Conservation (phyloP, 2,888 invertebrate species). For the Panorpa germanica region DNA sequence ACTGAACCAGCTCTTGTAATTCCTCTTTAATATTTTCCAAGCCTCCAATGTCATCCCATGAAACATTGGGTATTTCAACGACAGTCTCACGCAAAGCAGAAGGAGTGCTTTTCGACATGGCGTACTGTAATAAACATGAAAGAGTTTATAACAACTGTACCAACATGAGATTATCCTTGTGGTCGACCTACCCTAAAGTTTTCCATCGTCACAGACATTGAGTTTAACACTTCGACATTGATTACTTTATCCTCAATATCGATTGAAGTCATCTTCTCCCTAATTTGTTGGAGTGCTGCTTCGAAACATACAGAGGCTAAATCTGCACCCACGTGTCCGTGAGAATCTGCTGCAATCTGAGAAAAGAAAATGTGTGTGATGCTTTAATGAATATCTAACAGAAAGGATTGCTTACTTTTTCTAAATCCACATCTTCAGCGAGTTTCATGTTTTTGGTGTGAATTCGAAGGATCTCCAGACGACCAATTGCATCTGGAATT, state of each 20-base stretch:
- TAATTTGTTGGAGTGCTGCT: constrained; percentile 37
- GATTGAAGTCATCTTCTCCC: constrained; percentile 41
- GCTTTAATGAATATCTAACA: neutral
- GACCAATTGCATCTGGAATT: constrained; percentile 36
- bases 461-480: constrained; percentile 34
- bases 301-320: constrained; percentile 37
- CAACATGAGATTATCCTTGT: neutral
- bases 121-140: constrained; percentile 23
- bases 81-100: constrained; percentile 36
- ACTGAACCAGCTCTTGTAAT: constrained; percentile 36
- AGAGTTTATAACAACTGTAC: constrained; percentile 2
- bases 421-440: constrained; percentile 35
- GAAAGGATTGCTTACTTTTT: constrained; percentile 26
- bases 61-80: constrained; percentile 35
- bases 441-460: constrained; percentile 43
- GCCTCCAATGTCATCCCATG: constrained; percentile 37
- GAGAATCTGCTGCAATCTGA: no score
- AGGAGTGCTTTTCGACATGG: constrained; percentile 34
- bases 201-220: constrained; percentile 38
- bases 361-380: constrained; percentile 11
- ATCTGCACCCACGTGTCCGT: constrained; percentile 39
- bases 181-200: constrained; percentile 32
- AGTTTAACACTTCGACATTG: constrained; percentile 37
- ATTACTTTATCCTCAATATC: constrained; percentile 38
- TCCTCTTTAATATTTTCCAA: constrained; percentile 31